These are phyloP conservation scores for Calephelis nemesis DNA, from an alignment of 1,140 invertebrate genomes.

Conservation along the genomic window DNA sequence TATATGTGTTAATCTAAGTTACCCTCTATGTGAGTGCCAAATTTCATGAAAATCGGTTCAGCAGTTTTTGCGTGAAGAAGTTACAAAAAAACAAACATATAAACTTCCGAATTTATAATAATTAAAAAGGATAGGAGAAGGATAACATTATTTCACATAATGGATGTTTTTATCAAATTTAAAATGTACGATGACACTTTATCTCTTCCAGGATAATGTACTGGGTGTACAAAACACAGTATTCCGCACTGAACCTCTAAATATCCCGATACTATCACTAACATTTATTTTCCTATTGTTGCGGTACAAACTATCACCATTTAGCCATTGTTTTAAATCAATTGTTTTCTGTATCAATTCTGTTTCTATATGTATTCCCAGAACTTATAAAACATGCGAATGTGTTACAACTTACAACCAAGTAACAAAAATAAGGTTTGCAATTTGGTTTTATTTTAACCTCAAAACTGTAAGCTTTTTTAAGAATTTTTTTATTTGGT, in stretches of 20 bases:
- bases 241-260: slow-evolving; percentile 5
- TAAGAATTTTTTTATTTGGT: too few relatives aligned
- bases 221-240: neutral
- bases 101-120: too few relatives aligned
- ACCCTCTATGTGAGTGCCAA: too few relatives aligned
- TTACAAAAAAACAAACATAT: too few relatives aligned
- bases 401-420: neutral
- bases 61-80: too few relatives aligned
- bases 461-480: too few relatives aligned
- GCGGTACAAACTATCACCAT: slow-evolving; percentile 4
- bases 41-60: too few relatives aligned
- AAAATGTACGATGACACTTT: neutral
- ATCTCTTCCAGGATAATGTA: neutral
- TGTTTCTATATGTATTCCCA: neutral
- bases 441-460: too few relatives aligned
- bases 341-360: slow-evolving; percentile 5
- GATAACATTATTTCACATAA: too few relatives aligned
- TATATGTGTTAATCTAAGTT: too few relatives aligned
- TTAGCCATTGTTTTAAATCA: slow-evolving; percentile 10
- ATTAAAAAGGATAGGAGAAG: too few relatives aligned
- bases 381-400: neutral
- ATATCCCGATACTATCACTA: neutral
- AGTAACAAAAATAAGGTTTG: neutral
- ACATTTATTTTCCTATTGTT: slow-evolving; percentile 12
- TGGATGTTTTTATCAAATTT: too few relatives aligned